Percentiles rank a stretch among this genome's conserved stretches.
These are phyloP conservation scores for Gymnopithys bicolor DNA, from an alignment of 2,797 vertebrate species.

Conservation along the genomic window DNA sequence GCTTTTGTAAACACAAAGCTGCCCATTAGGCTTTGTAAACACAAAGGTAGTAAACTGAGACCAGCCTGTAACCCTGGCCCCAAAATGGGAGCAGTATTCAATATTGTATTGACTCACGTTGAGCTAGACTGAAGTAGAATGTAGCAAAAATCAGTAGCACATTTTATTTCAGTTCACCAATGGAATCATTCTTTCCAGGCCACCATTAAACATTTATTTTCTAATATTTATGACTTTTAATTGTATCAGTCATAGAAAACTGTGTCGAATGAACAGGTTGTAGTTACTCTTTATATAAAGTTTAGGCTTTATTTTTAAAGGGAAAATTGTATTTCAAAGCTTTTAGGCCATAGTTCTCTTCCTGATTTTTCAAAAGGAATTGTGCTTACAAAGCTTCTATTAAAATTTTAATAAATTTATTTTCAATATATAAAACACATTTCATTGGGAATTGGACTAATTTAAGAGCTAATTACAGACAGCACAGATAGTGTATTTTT, in stretches of 20 bases:
- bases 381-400: slow-evolving; percentile 34
- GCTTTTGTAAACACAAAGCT: neutral
- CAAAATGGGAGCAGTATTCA: neutral
- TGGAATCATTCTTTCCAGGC: neutral
- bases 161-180: neutral
- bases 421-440: slow-evolving; percentile 32
- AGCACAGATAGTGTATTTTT: slow-evolving; percentile 67
- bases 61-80: neutral
- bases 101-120: neutral
- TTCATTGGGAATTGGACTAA: slow-evolving; percentile 49
- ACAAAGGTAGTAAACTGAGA: neutral
- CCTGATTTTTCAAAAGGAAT: neutral
- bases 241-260: neutral
- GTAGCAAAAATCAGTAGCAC: neutral
- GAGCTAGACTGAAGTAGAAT: neutral
- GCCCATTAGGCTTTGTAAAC: neutral
- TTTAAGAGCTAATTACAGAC: slow-evolving; percentile 67
- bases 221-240: neutral
- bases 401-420: slow-evolving; percentile 61
- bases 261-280: neutral
- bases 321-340: slow-evolving; percentile 1
- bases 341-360: neutral
- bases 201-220: neutral
- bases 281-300: neutral
- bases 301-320: neutral